These are phyloP conservation scores for Lissonota sp. DNA, from an alignment of 2,888 invertebrate species.

Conservation along the genomic window DNA sequence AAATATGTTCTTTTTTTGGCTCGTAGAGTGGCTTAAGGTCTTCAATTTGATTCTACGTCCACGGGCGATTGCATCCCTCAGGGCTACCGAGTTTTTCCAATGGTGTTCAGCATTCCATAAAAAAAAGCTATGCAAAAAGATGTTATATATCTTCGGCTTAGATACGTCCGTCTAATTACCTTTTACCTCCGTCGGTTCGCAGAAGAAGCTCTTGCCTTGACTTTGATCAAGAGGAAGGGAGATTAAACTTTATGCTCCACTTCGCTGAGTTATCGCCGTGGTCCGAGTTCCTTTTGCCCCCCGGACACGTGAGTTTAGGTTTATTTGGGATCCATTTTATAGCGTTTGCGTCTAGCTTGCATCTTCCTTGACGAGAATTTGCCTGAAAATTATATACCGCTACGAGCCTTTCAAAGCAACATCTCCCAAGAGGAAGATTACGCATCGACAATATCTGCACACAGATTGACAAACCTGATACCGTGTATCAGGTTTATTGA, in stretches of 20 bases:
- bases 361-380: slow-evolving; percentile 37
- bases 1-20: too few relatives aligned
- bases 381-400: slow-evolving; percentile 47
- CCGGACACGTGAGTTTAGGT: neutral
- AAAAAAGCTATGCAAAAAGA: too few relatives aligned
- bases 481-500: too few relatives aligned
- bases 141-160: too few relatives aligned
- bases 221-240: neutral
- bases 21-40: too few relatives aligned
- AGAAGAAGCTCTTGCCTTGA: neutral
- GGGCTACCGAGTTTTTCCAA: too few relatives aligned
- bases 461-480: too few relatives aligned
- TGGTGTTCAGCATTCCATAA: too few relatives aligned
- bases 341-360: neutral
- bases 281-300: slow-evolving; percentile 4
- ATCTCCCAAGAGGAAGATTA: slow-evolving; percentile 30
- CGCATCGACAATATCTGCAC: neutral
- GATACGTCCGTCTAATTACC: too few relatives aligned
- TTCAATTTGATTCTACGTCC: too few relatives aligned
- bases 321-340: slow-evolving; percentile 8
- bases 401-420: slow-evolving; percentile 54
- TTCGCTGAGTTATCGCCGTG: neutral
- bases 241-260: neutral
- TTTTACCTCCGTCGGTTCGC: too few relatives aligned
- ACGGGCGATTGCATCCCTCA: too few relatives aligned